These are phyloP conservation scores for Rhodeus uyekii DNA, from an alignment of 2,797 vertebrate genomes.

Conservation along the genomic window DNA sequence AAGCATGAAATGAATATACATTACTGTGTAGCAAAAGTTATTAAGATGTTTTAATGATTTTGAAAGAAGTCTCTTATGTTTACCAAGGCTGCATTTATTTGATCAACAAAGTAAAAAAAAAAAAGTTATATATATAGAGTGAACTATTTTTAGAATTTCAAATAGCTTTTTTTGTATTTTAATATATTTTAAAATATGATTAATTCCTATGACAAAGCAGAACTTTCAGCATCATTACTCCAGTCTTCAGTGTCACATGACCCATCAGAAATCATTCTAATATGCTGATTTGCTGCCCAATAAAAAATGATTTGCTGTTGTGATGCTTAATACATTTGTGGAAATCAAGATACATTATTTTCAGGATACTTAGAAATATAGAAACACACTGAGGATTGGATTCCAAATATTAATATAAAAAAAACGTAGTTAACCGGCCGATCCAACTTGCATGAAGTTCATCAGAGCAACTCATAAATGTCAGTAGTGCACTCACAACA, in stretches of 20 bases:
- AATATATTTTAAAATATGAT: neutral
- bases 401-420: too few species aligned
- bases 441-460: too few species aligned
- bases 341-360: neutral
- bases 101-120: neutral
- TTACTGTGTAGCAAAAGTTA: too few species aligned
- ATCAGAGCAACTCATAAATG: too few species aligned
- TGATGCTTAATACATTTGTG: neutral
- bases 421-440: too few species aligned
- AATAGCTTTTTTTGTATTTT: neutral
- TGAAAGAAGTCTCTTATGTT: neutral
- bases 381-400: too few species aligned
- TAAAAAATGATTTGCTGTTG: too few species aligned
- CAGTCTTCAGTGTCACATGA: neutral
- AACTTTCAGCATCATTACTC: neutral
- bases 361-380: neutral
- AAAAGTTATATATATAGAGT: neutral
- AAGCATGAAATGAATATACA: neutral
- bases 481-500: too few species aligned
- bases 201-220: neutral
- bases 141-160: neutral
- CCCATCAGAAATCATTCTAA: neutral
- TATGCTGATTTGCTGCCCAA: neutral
- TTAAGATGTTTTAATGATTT: neutral
- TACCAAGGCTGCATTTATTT: neutral